Evolutionary conservation across 64 coral and sea anemone species (phyloP).

Genomic region (Montipora sp.): DNA sequence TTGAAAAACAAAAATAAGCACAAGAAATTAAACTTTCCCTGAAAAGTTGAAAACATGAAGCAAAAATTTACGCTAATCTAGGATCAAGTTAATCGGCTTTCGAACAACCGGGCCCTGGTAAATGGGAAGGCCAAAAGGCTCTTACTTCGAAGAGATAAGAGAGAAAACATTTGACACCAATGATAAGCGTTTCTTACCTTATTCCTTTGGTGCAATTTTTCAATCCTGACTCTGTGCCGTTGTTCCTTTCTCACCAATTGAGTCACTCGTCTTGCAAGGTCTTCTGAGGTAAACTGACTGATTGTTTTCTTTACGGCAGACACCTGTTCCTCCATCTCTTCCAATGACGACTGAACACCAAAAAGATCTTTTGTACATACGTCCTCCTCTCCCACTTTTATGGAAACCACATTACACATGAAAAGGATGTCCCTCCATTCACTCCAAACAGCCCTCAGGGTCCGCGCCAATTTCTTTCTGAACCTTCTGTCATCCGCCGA

Average conservation of each 20-base stretch:
- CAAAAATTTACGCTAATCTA: no score
- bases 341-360: constrained; percentile 3
- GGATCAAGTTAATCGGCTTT: no score
- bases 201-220: not conserved
- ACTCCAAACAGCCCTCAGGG: not conserved
- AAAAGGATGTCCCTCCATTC: constrained; percentile 4
- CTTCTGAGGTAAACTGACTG: not conserved
- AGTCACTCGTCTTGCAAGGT: constrained; percentile 9
- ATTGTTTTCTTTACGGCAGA: not conserved
- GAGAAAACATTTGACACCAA: no score
- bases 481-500: not conserved
- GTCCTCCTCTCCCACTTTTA: not conserved
- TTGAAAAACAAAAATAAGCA: no score
- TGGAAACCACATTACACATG: not conserved
- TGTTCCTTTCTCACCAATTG: constrained; percentile 20
- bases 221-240: not conserved
- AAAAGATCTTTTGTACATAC: not conserved
- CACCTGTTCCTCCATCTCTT: constrained; percentile 17
- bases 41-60: no score
- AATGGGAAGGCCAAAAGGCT: no score
- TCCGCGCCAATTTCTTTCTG: not conserved
- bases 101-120: no score
- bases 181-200: no score
- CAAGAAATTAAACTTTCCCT: no score
- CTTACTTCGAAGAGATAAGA: no score